Evolutionary conservation across 2,888 invertebrate genomes (phyloP), one percentile per base, ranked within the genome.

Genomic region (Nemapogon koenigi): DNA sequence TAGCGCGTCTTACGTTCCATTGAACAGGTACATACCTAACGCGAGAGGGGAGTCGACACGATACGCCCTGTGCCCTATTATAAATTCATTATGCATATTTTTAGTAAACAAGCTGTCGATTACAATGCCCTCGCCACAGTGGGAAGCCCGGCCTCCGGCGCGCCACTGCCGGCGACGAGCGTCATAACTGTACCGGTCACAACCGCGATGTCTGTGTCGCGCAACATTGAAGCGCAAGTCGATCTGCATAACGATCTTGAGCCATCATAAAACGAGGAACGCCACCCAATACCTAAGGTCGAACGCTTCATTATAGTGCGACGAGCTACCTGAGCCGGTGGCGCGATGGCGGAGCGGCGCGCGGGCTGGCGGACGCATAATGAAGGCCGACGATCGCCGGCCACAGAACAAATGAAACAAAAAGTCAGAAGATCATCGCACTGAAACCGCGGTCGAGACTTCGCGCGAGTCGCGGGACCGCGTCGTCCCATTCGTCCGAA

Each of bases 11-110:
- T n/a, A n/a, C n/a, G n/a, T n/a, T n/a, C n/a, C n/a, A n/a, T n/a
- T n/a, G n/a, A n/a, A n/a, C n/a, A n/a, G n/a, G n/a, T n/a, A n/a
- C n/a, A n/a, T n/a, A n/a, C n/a, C n/a, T n/a, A n/a, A 13, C 33
- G 13, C 18, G 22, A 22, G 33, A 19, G 8, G 19, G 19, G 33
- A 33, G 18, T 19, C 19, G 19, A 33, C 19, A 19, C 16, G 33
- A 19, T 33, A 33, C 33, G 33, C 18, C 19, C 33, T 18, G 33
- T 19, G 56, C 60, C 60, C 62, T 59, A 76, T 76, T 76, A 75
- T 76, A 78, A 65, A 78, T 78, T 76, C 78, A 78, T 78, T 78
- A 76, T 78, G 76, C 76, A 76, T 75, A 76, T 73, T 76, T 78
- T 78, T 72, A 70, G 78, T 78, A 78, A 78, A 76, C 76, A 78